A percentile compares a stretch with the other conserved stretches of the same genome.
Conservation (phyloP, 2,113 vertebrate genomes). For the human region DNA sequence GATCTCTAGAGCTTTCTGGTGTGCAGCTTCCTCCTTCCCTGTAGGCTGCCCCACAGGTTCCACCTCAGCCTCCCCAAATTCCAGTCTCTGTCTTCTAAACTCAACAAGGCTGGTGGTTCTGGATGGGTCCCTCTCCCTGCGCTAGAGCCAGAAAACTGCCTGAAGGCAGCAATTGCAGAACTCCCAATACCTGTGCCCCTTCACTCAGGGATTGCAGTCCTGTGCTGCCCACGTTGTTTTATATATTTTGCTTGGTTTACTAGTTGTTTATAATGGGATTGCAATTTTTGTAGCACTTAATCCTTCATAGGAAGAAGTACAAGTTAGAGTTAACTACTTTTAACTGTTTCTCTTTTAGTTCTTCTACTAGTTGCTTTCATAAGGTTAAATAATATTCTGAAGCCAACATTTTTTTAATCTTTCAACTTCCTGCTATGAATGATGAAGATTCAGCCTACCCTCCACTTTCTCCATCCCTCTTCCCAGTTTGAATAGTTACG, state of each 20-base stretch:
- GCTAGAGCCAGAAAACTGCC: background rate
- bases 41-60: too few species aligned
- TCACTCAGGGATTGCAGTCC: background rate
- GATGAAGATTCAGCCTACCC: background rate
- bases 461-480: background rate
- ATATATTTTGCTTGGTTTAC: background rate
- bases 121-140: background rate
- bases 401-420: background rate
- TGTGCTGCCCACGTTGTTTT: background rate
- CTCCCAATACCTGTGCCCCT: background rate
- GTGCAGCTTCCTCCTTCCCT: too few species aligned
- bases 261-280: background rate
- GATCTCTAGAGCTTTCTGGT: too few species aligned
- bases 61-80: too few species aligned
- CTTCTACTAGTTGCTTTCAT: background rate
- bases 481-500: background rate
- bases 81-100: background rate
- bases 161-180: background rate
- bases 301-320: background rate
- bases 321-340: background rate
- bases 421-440: background rate
- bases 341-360: background rate
- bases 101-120: background rate
- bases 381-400: background rate
- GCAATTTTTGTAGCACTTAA: background rate